Evolutionary conservation across 1,140 invertebrate genomes (phyloP).

Genomic region (Ceratina australensis): DNA sequence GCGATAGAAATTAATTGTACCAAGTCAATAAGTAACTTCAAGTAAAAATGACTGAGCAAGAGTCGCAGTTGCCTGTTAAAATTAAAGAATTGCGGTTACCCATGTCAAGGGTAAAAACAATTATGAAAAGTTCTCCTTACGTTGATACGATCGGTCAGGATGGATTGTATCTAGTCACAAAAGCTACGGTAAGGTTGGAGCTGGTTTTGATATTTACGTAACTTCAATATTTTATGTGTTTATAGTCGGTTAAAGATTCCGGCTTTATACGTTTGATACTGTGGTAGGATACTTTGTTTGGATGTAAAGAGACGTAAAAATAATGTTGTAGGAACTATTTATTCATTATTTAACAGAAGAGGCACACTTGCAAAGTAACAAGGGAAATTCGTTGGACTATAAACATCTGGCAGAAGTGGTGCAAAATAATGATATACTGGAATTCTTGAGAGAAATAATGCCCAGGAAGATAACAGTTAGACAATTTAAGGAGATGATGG

Average conservation of each 20-base stretch:
- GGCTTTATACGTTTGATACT: neutral
- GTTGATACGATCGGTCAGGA: slow-evolving; percentile 89
- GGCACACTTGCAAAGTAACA: slow-evolving; percentile 79
- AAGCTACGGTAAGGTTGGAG: slow-evolving; percentile 84
- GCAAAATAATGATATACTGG: slow-evolving; percentile 83
- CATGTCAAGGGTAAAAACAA: slow-evolving; percentile 87
- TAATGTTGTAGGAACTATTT: slow-evolving; percentile 82
- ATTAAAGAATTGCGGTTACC: slow-evolving; percentile 81
- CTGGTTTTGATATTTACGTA: neutral
- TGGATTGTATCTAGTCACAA: slow-evolving; percentile 85
- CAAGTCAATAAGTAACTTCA: too few species aligned
- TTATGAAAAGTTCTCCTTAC: slow-evolving; percentile 93
- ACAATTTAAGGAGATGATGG: slow-evolving; percentile 84
- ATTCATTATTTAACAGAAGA: slow-evolving; percentile 83
- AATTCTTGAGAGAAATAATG: slow-evolving; percentile 86
- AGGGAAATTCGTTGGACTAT: slow-evolving; percentile 81
- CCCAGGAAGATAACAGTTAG: slow-evolving; percentile 85
- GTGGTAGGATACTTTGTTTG: neutral
- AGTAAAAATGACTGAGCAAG: slow-evolving; percentile 67
- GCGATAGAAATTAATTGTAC: too few species aligned
- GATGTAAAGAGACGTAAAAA: neutral
- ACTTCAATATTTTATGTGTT: slow-evolving; percentile 3
- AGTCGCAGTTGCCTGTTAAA: slow-evolving; percentile 65
- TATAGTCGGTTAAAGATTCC: slow-evolving; percentile 8
- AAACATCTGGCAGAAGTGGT: slow-evolving; percentile 86